phyloP scores from a whole-genome alignment of 2,113 vertebrate genomes.

The Ammodytes marinus region DNA sequence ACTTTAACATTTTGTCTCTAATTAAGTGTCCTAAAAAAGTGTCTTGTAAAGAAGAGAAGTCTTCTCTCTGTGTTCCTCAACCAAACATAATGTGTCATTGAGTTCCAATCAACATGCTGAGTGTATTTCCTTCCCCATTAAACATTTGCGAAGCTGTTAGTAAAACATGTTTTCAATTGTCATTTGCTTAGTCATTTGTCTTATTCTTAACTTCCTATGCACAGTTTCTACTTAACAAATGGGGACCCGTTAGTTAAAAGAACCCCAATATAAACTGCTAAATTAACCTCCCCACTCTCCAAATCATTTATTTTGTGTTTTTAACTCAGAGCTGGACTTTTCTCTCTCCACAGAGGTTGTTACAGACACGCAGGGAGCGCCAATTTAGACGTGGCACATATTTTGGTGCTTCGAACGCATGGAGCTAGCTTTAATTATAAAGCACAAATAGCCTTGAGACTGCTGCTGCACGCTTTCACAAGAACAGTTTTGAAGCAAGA shows the following conservation, averaged over 20 bases:
- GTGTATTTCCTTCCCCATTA: too few species aligned
- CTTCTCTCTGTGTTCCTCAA: too few species aligned
- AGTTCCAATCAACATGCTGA: too few species aligned
- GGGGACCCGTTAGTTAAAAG: too few species aligned
- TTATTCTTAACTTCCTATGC: too few species aligned
- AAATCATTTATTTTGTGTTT: conserved; percentile 6
- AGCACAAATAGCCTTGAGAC: conserved; percentile 40
- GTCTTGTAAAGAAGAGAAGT: too few species aligned
- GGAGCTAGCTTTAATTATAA: conserved; percentile 60
- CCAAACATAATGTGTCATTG: too few species aligned
- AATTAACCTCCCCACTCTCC: not conserved
- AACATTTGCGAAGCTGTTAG: too few species aligned
- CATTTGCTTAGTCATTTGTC: too few species aligned
- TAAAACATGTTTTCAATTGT: too few species aligned
- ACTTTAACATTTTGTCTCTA: not conserved
- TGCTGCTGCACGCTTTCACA: conserved; percentile 4
- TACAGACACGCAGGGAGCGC: conserved; percentile 27
- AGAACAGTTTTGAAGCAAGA: not conserved
- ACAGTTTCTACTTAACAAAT: not conserved
- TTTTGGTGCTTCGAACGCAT: conserved; percentile 46
- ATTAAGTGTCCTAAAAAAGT: too few species aligned
- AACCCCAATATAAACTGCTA: not conserved
- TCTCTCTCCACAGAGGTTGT: conserved; percentile 38
- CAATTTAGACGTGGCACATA: conserved; percentile 20
- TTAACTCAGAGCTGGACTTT: not conserved